A percentile compares a stretch with the other conserved stretches of the same genome.
Evolutionary conservation across 1,140 invertebrate genomes (phyloP).

Genomic region (Dreissena polymorpha): DNA sequence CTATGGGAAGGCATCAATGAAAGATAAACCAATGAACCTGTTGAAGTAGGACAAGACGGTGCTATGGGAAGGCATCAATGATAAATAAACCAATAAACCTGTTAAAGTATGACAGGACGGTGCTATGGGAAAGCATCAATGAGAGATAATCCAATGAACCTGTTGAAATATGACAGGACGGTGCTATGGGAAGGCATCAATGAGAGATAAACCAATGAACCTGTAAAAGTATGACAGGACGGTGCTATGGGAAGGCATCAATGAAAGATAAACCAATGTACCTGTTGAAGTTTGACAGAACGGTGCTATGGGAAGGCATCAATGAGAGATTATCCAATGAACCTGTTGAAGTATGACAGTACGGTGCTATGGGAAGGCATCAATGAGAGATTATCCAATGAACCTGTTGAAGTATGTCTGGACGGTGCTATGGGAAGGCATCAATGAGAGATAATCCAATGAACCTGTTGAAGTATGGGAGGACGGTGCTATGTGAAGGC

Average conservation of each 20-base stretch:
- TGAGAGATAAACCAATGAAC: too few species aligned
- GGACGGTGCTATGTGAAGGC: neutral
- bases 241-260: conserved; percentile 45
- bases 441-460: too few species aligned
- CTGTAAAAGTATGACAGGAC: neutral
- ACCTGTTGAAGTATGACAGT: too few species aligned
- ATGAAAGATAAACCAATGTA: too few species aligned
- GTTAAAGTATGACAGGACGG: neutral
- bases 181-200: conserved; percentile 76
- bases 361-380: conserved; percentile 74
- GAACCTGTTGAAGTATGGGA: neutral
- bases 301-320: neutral
- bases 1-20: conserved; percentile 73
- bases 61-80: neutral
- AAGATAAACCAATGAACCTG: too few species aligned
- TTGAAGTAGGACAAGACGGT: conserved; percentile 1
- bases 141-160: neutral
- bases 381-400: conserved; percentile 66
- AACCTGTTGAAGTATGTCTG: neutral
- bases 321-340: too few species aligned
- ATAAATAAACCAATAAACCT: too few species aligned
- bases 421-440: neutral
- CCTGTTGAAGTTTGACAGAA: neutral
- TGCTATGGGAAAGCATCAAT: conserved; percentile 56
- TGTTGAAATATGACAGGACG: too few species aligned